Percentiles rank a stretch among this genome's conserved stretches.
phyloP scores from a whole-genome alignment of 2,113 vertebrate genomes.

The Ictidomys tridecemlineatus region DNA sequence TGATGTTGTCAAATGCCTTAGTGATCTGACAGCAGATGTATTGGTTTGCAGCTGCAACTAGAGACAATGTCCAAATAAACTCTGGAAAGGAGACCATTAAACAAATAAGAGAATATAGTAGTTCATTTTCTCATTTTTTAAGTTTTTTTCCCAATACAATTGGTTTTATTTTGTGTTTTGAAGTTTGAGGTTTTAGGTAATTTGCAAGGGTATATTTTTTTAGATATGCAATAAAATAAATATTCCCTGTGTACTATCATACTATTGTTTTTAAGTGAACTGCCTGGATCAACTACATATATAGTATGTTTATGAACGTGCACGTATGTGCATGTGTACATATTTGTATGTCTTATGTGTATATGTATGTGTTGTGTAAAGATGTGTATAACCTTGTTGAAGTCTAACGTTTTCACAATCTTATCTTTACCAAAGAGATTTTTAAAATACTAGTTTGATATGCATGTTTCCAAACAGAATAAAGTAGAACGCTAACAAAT shows the following conservation, averaged over 20 bases:
- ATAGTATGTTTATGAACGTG: background rate
- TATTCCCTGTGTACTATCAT: background rate
- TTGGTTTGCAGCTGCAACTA: constrained; percentile 72
- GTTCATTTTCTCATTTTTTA: background rate
- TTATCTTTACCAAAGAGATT: background rate
- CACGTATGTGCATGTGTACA: rapidly evolving
- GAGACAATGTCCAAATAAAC: constrained; percentile 52
- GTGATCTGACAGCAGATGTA: constrained; percentile 84
- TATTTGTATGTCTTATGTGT: rapidly evolving
- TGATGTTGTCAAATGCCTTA: constrained; percentile 88
- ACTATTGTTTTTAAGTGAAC: background rate
- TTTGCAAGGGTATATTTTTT: background rate
- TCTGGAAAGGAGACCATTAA: background rate
- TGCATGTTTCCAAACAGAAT: constrained; percentile 38
- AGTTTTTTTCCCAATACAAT: background rate
- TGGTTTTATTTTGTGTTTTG: background rate
- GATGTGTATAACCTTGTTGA: background rate
- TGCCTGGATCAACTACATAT: background rate
- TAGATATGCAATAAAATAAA: background rate
- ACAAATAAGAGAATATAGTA: constrained; percentile 4
- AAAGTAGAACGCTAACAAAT: background rate
- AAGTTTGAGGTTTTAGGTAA: background rate
- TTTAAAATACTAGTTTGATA: background rate
- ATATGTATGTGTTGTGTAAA: rapidly evolving
- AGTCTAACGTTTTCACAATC: background rate